Evolutionary conservation across 1,140 invertebrate species (phyloP).

Genomic region (Pogonomyrmex californicus): DNA sequence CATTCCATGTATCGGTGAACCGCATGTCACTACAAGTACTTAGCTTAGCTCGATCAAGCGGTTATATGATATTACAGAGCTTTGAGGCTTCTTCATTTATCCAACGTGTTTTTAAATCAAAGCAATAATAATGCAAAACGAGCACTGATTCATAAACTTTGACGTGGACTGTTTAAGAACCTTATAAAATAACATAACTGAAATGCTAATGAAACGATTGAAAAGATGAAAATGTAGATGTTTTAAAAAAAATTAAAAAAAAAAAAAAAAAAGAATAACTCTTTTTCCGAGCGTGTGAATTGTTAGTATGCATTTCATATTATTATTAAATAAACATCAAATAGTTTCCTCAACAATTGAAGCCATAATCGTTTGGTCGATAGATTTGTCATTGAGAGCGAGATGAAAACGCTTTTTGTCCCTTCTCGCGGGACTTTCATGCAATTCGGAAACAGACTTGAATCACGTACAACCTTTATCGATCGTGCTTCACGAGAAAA

Average conservation of each 20-base stretch:
- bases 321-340: neutral
- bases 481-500: conserved; percentile 35
- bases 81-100: conserved; percentile 42
- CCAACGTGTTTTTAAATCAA: neutral
- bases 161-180: neutral
- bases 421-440: neutral
- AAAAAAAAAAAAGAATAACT: neutral
- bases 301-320: neutral
- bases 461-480: conserved; percentile 55
- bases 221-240: neutral
- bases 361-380: neutral
- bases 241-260: neutral
- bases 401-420: conserved; percentile 17
- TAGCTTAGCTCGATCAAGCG: conserved; percentile 66
- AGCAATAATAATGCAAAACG: neutral
- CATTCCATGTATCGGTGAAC: conserved; percentile 34
- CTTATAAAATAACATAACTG: neutral
- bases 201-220: neutral
- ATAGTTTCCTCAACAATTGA: neutral
- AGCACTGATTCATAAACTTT: neutral
- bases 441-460: conserved; percentile 20
- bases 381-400: neutral
- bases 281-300: neutral
- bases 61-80: conserved; percentile 46
- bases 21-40: conserved; percentile 44